Conservation (phyloP, 2,113 vertebrate species). For the Dendropsophus ebraccatus region DNA sequence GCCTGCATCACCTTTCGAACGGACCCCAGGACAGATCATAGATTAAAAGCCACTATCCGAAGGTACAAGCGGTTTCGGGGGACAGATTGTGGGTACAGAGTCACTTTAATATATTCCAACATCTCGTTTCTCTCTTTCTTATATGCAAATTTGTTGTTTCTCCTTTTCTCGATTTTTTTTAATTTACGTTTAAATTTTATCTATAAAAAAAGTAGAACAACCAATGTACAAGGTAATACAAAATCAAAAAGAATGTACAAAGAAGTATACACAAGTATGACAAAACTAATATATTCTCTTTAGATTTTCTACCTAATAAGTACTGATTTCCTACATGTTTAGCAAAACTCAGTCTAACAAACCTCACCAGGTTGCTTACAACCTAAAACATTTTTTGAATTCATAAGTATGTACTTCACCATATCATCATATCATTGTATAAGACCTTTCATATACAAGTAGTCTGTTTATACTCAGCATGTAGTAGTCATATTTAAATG, state of each 20-base stretch:
- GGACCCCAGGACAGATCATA: no score
- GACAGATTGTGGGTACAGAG: no score
- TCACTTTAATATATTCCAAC: conserved; percentile 1
- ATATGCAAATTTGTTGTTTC: neutral
- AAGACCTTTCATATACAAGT: neutral
- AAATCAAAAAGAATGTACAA: neutral
- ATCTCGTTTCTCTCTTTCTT: neutral
- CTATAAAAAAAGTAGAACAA: no score
- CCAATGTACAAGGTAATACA: no score
- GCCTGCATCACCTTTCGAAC: no score
- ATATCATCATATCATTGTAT: neutral
- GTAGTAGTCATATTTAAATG: neutral
- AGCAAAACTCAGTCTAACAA: neutral
- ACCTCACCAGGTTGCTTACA: conserved; percentile 1
- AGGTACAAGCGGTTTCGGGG: no score
- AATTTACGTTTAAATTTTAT: no score
- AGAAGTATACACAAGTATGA: no score
- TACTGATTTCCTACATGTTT: neutral
- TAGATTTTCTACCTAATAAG: neutral
- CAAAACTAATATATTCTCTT: no score
- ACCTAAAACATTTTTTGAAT: neutral
- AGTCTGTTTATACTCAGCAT: neutral
- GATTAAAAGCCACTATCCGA: no score
- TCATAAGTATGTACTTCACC: neutral
- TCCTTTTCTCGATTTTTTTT: no score